Base-by-base conservation (phyloP, 2,113 vertebrate species). In the Limnothrissa miodon region DNA sequence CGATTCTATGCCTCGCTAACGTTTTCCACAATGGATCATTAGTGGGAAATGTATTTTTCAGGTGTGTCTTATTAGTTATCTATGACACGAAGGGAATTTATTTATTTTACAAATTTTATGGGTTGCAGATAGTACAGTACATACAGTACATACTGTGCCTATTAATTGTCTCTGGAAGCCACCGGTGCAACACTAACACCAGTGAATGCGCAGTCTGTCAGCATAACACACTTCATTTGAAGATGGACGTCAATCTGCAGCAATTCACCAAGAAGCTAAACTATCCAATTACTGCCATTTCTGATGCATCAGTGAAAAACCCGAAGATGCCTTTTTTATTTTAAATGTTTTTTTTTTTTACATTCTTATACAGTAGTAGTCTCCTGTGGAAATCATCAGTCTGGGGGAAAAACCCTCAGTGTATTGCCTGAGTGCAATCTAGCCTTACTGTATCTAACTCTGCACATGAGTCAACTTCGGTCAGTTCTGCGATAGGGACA, bases 11-110 rank as follows among this genome's bases (percentile, higher is more conserved):
- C 62, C 62, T 70, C 29, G 5, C 17, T 48, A 66, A n/a, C 36
- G 8, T 70, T 70, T 33, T 70, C 13, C 25, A 70, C 25, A 36
- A 70, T 4, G 1, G 17, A 70, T 70, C 9, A 11, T 15, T 33
- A 33, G 62, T 70, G 62, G 62, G 29, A 36, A 70, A 29, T 36
- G 29, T 74, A 11, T 13, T 25, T 1, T 74, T 74, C 13, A 36
- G 29, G 15, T 74, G 6, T 74, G 66, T 74, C 17, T 74, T 19
- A 74, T 36, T 33, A 36, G 25, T 5, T 59, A 0, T 79, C 82
- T 17, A 7, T 70, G 45, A 70, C 87, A 82, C 80, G 79, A 53
- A 83, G 33, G 80, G 78, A 19, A 1, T 39, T 56, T 66, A 36
- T 13, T 36, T 83, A 83, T 87, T 21, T n/a, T 3, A 62, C 15